A percentile compares a stretch with the other conserved stretches of the same genome.
These are phyloP conservation scores for Caenorhabditis becei DNA, from an alignment of 2,888 invertebrate species.

Conservation along the genomic window DNA sequence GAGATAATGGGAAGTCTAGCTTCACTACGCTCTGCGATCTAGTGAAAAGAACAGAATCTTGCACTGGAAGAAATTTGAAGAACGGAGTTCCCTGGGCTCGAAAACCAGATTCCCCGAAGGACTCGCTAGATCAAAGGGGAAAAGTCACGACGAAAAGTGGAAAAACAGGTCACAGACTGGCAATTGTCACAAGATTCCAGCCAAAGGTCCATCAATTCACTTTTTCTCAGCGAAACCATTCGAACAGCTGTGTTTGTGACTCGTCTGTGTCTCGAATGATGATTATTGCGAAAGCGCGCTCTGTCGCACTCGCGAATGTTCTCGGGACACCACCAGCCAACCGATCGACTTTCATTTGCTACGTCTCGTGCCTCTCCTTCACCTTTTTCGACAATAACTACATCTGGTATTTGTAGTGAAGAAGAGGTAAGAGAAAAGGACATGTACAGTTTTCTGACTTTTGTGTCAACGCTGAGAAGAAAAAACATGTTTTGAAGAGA, in stretches of 20 bases:
- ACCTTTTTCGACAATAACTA: slow-evolving; percentile 4
- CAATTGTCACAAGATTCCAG: slow-evolving; percentile 30
- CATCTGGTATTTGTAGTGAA: slow-evolving; percentile 5
- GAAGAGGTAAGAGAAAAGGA: neutral
- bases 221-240: too few relatives aligned
- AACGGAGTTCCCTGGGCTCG: too few relatives aligned
- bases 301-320: slow-evolving; percentile 54
- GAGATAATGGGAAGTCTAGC: too few relatives aligned
- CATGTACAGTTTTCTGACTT: neutral
- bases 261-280: slow-evolving; percentile 22
- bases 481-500: slow-evolving; percentile 34
- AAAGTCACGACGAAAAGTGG: neutral
- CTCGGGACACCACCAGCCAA: slow-evolving; percentile 25
- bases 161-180: slow-evolving; percentile 1
- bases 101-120: neutral
- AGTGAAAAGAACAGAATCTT: too few relatives aligned
- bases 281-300: slow-evolving; percentile 55
- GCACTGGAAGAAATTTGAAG: too few relatives aligned
- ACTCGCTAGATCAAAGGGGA: neutral
- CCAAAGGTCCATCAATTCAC: slow-evolving; percentile 10
- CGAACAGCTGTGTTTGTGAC: slow-evolving; percentile 47
- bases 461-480: neutral
- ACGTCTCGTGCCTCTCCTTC: slow-evolving; percentile 15
- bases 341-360: slow-evolving; percentile 10
- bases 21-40: too few relatives aligned